Evolutionary conservation across 1,140 invertebrate genomes (phyloP).

Genomic region (Gonatopus flavifemur): DNA sequence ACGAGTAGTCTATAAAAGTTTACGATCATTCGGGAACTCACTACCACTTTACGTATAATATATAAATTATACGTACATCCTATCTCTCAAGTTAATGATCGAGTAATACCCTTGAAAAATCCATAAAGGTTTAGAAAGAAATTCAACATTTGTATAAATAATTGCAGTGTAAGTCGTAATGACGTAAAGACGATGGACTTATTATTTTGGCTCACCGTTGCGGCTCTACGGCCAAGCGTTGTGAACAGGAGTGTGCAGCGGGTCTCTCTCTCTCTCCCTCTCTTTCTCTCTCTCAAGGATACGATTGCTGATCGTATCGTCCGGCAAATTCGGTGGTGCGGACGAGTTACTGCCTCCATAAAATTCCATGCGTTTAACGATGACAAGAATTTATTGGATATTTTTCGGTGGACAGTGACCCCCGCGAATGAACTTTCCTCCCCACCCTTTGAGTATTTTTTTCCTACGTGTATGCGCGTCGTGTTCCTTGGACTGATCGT

Average conservation of each 20-base stretch:
- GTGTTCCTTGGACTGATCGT: conserved; percentile 16
- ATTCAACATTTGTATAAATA: not conserved
- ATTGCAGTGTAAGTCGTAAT: not conserved
- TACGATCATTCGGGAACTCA: no score
- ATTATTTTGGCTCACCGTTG: no score
- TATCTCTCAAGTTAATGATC: no score
- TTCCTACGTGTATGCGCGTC: conserved; percentile 6
- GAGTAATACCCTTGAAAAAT: no score
- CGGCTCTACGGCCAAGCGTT: no score
- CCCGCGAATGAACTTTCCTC: not conserved
- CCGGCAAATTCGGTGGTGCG: conserved; percentile 32
- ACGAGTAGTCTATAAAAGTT: no score
- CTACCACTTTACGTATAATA: no score
- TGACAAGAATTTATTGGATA: conserved; percentile 43
- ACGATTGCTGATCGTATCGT: conserved; percentile 33
- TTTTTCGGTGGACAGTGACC: conserved; percentile 35
- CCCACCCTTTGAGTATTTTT: not conserved
- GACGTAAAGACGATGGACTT: not conserved
- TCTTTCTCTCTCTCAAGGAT: not conserved
- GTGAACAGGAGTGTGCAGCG: not conserved
- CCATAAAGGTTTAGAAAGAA: not conserved
- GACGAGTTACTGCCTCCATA: conserved; percentile 35
- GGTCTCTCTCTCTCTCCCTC: conserved; percentile 11
- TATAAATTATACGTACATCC: no score
- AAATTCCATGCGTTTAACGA: conserved; percentile 41